Conservation (phyloP, 2,113 vertebrate genomes). For the Equus przewalskii region DNA sequence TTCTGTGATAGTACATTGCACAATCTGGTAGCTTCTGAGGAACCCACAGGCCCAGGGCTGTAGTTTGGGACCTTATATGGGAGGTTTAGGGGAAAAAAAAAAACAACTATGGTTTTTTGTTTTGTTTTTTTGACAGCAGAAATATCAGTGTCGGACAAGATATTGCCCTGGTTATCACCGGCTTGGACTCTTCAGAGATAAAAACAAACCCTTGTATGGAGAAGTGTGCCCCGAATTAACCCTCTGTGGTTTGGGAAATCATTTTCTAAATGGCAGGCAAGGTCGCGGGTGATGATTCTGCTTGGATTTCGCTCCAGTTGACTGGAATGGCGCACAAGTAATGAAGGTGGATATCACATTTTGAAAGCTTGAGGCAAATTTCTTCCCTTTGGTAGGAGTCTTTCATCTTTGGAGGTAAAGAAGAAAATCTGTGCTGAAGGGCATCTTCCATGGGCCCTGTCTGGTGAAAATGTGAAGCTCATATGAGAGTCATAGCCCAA, state of each 20-base stretch:
- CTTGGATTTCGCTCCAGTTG: constrained; percentile 31
- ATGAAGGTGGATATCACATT: constrained; percentile 67
- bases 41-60: not conserved
- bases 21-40: constrained; percentile 80
- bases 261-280: constrained; percentile 69
- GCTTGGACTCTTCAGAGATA: not conserved
- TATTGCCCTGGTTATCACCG: constrained; percentile 37
- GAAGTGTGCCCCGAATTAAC: constrained; percentile 42
- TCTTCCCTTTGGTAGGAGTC: constrained; percentile 24
- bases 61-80: constrained; percentile 46
- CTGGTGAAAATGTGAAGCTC: not conserved
- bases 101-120: not conserved
- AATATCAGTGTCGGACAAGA: constrained; percentile 35
- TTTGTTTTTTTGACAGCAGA: constrained; percentile 51
- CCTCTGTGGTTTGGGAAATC: constrained; percentile 61
- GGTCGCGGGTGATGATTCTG: not conserved
- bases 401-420: constrained; percentile 64
- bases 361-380: constrained; percentile 74
- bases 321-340: constrained; percentile 16
- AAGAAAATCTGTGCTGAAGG: constrained; percentile 25
- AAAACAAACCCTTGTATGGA: not conserved
- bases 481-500: not conserved
- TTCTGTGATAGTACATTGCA: constrained; percentile 60
- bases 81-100: not conserved
- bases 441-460: not conserved